A percentile compares a stretch with the other conserved stretches of the same genome.
Evolutionary conservation across 2,113 vertebrate genomes (phyloP).

Genomic region (Camelus bactrianus): DNA sequence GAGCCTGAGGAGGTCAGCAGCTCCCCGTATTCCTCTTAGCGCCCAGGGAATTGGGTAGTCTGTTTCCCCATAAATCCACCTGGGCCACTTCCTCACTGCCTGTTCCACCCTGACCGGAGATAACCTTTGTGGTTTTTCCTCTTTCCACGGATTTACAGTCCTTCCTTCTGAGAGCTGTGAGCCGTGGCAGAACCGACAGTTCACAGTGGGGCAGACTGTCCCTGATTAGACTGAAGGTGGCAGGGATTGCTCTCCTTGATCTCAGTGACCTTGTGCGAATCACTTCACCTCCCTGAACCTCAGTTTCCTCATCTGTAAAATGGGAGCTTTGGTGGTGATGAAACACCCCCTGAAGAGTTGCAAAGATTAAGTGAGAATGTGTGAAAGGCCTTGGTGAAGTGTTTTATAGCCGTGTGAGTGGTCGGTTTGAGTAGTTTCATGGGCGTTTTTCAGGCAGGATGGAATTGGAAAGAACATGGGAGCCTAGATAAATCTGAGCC

Average conservation of each 20-base stretch:
- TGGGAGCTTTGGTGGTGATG: not conserved
- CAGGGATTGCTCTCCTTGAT: not conserved
- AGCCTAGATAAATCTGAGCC: not conserved
- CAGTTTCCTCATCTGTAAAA: not conserved
- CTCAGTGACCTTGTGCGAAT: not conserved
- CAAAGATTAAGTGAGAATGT: not conserved
- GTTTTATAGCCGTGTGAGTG: fast-evolving
- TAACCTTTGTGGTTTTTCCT: not conserved
- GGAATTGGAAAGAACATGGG: not conserved
- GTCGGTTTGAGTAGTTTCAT: not conserved
- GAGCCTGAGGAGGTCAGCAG: not conserved
- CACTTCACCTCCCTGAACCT: not conserved
- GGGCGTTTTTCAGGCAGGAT: not conserved
- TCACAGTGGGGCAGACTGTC: not conserved
- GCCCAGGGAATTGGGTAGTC: not conserved
- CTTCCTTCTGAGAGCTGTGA: not conserved
- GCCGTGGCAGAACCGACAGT: not conserved
- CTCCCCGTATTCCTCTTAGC: not conserved
- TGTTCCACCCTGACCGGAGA: not conserved
- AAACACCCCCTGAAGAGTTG: not conserved
- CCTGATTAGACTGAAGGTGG: not conserved
- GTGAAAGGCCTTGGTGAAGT: not conserved
- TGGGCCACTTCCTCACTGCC: not conserved
- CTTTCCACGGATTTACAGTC: not conserved
- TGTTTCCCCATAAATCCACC: not conserved